Evolutionary conservation across 2,797 vertebrate species (phyloP).

Genomic region (Hydrolagus colliei): DNA sequence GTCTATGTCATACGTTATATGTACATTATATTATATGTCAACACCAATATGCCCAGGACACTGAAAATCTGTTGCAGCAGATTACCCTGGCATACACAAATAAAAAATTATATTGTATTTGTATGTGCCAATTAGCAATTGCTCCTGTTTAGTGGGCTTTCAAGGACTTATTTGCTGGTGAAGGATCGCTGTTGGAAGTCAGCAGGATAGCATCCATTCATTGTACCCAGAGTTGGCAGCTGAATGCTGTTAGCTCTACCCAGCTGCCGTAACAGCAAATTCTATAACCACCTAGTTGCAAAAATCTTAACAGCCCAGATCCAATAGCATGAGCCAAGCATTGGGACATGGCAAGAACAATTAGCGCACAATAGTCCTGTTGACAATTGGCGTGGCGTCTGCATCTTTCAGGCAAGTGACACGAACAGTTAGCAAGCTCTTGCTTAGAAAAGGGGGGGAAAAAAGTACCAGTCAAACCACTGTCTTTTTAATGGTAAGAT

Average conservation of each 20-base stretch:
- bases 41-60: too few relatives aligned
- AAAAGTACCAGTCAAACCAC: slow-evolving; percentile 44
- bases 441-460: not conserved
- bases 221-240: not conserved
- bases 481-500: slow-evolving; percentile 54
- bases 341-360: slow-evolving; percentile 15
- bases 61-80: too few relatives aligned
- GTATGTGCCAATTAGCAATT: not conserved
- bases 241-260: not conserved
- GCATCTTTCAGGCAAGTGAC: not conserved
- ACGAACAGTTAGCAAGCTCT: not conserved
- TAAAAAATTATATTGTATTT: too few relatives aligned
- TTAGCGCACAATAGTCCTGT: not conserved
- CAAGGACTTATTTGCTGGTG: too few relatives aligned
- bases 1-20: too few relatives aligned
- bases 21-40: too few relatives aligned
- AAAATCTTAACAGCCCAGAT: not conserved
- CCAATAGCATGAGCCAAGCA: slow-evolving; percentile 2
- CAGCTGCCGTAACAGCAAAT: slow-evolving; percentile 7
- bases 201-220: not conserved
- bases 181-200: not conserved
- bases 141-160: not conserved
- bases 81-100: too few relatives aligned
- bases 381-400: slow-evolving; percentile 6
- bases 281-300: not conserved